Evolutionary conservation across 2,888 invertebrate genomes (phyloP).

Genomic region (Amphipoea oculea): DNA sequence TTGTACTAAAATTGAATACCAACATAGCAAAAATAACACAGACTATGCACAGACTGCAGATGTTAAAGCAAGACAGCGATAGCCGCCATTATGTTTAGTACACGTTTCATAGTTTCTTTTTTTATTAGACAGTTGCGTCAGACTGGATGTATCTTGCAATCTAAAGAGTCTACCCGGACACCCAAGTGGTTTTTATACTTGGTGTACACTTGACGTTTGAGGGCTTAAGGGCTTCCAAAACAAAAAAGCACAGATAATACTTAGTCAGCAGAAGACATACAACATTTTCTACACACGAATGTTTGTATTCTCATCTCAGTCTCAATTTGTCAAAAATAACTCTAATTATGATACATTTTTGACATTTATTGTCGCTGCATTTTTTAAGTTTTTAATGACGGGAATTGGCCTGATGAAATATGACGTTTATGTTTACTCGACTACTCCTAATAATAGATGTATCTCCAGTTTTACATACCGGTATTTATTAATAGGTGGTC

Average conservation of each 20-base stretch:
- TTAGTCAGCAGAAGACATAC: neutral
- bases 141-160: neutral
- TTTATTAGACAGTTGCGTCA: too few species aligned
- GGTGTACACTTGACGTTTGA: too few species aligned
- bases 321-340: neutral
- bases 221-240: neutral
- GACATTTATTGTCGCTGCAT: neutral
- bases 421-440: too few species aligned
- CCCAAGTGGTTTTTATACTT: neutral
- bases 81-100: too few species aligned
- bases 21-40: too few species aligned
- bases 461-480: conserved; percentile 82
- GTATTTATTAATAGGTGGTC: conserved; percentile 98
- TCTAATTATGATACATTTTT: neutral
- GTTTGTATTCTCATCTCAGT: too few species aligned
- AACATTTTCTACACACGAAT: neutral
- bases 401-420: neutral
- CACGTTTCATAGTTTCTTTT: too few species aligned
- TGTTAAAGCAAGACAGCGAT: too few species aligned
- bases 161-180: neutral
- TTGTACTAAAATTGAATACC: too few species aligned
- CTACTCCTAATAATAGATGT: neutral
- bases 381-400: neutral
- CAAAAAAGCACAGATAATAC: neutral
- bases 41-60: too few species aligned